A percentile compares a stretch with the other conserved stretches of the same genome.
Conservation (phyloP, 2,113 vertebrate genomes). For the Pica pica region DNA sequence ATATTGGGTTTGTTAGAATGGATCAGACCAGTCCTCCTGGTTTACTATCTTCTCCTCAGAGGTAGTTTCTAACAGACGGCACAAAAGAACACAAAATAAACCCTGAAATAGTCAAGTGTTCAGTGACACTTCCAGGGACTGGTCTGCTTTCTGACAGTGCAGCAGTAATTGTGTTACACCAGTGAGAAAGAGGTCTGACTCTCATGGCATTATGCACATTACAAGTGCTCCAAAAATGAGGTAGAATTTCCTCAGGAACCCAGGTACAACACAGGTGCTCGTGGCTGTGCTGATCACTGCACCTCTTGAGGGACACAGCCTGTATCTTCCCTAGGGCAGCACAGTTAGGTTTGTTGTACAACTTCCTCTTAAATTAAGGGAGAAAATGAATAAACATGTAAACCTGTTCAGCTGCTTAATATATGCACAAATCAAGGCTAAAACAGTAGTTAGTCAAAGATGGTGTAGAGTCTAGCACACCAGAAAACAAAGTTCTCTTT, state of each 20-base stretch:
- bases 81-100: background rate
- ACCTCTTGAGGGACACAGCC: background rate
- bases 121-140: background rate
- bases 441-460: background rate
- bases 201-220: background rate
- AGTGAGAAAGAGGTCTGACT: background rate
- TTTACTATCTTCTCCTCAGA: background rate
- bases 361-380: background rate
- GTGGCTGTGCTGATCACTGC: background rate
- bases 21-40: background rate
- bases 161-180: background rate
- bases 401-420: background rate
- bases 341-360: background rate
- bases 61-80: background rate
- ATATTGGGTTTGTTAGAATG: constrained; percentile 38
- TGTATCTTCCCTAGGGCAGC: background rate
- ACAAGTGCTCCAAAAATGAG: background rate
- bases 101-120: background rate
- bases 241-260: background rate
- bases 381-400: constrained; percentile 11
- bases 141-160: background rate
- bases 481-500: background rate
- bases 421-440: background rate
- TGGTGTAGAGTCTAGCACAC: background rate
- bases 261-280: background rate